Evolutionary conservation across 2,888 invertebrate genomes (phyloP), one percentile per base, ranked within the genome.

Genomic region (Oxytorus armatus): DNA sequence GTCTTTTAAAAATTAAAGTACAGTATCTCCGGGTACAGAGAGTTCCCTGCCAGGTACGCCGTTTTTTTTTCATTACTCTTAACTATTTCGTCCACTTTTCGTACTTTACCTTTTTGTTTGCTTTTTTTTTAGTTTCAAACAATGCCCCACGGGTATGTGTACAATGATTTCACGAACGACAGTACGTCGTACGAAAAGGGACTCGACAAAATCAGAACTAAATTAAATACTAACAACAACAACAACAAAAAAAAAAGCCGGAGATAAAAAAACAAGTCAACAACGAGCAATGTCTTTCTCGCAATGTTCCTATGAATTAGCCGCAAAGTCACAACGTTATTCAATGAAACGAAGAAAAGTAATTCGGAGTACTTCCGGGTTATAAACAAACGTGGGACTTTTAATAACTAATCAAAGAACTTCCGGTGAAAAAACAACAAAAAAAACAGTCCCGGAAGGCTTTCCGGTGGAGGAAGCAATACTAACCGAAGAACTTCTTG

Each of bases 181-280:
- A 83, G 83, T 84, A 73, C 74, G 80, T 79, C 82, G 79, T 82
- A 83, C 81, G 79, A 83, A 84, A 85, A 83, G 79, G 82, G 84
- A 84, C 82, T 47, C 39, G 2, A 29, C 59, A 78, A 47, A 83
- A 83, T 83, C 65, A 80, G 82, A 82, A 77, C 72, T n/a, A n/a
- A 61, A 69, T 78, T 51, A 57, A 55, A 57, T 25, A 25, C 72
- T 47, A 74, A 82, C 68, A 55, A 72, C n/a, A n/a, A n/a, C n/a
- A n/a, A n/a, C n/a, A n/a, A 66, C 74, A 76, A 79, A 84, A 81
- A 81, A 63, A 79, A 49, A 11, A 25, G 29, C 55, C 55, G 61
- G 44, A 72, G 53, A 59, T 49, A 49, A 66, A 47, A 21, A 69
- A 61, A 74, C 53, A 49, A 49, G 25, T 79, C 21, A 69, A 74